phyloP scores from a whole-genome alignment of 37 sponge, comb jelly and placozoan species.

The Hormiphora californensis region DNA sequence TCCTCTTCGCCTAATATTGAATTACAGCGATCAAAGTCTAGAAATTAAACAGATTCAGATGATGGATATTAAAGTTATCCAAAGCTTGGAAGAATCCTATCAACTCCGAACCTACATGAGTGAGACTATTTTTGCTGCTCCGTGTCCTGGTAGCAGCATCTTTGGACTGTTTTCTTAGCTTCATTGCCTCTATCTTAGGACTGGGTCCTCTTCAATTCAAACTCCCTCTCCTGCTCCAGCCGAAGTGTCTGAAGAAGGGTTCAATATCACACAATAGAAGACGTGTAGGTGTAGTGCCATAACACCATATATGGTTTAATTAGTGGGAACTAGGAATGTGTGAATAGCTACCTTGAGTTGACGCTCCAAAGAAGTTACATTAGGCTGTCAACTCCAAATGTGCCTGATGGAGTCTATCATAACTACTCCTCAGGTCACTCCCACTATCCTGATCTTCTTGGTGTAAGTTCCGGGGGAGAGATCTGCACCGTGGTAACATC shows the following conservation, averaged over 20 bases:
- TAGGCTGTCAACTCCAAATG: not conserved
- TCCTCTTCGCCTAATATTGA: too few species aligned
- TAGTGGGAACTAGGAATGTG: too few species aligned
- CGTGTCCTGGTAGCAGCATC: not conserved
- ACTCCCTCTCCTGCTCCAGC: not conserved
- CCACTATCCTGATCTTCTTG: too few species aligned
- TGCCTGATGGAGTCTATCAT: not conserved
- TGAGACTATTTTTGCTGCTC: not conserved
- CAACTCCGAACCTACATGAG: not conserved
- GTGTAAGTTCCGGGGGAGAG: too few species aligned
- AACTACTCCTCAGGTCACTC: not conserved
- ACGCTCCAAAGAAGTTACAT: not conserved
- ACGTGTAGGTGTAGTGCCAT: too few species aligned
- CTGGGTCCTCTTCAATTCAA: not conserved
- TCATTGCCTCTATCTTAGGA: conserved; percentile 24
- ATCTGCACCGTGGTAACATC: not conserved
- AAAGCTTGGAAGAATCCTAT: too few species aligned
- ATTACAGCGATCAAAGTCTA: too few species aligned
- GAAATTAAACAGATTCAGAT: not conserved
- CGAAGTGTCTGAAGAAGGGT: conserved; percentile 2
- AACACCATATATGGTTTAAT: too few species aligned
- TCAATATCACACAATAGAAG: too few species aligned
- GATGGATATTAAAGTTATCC: not conserved
- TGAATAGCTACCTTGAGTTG: conserved; percentile 52
- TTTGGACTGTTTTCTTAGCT: conserved; percentile 5